Conservation (phyloP, 2,888 invertebrate genomes). For the Aricia artaxerxes region DNA sequence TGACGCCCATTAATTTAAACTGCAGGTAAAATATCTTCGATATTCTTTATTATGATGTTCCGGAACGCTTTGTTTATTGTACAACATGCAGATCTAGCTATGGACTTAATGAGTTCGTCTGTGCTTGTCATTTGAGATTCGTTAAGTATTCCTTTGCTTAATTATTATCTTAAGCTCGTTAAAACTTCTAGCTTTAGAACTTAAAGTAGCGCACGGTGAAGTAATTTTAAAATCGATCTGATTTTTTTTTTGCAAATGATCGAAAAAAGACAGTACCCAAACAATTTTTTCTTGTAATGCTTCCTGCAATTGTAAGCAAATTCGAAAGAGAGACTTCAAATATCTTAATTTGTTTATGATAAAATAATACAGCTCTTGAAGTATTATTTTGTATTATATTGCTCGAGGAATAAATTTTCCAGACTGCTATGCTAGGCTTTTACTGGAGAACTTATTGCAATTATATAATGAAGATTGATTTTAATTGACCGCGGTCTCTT, state of each 20-base stretch:
- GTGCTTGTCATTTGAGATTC: conserved; percentile 41
- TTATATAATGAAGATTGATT: conserved; percentile 31
- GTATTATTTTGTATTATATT: not conserved
- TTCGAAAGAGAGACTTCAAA: not conserved
- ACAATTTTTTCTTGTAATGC: not conserved
- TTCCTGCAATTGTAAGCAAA: not conserved
- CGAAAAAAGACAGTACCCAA: not conserved
- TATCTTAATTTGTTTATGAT: not conserved
- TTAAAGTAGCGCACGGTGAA: not conserved
- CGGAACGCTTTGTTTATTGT: conserved; percentile 35
- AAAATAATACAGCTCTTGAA: not conserved
- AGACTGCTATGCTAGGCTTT: not conserved
- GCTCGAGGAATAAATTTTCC: not conserved
- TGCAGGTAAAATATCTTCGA: conserved; percentile 36
- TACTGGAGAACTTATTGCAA: conserved; percentile 18
- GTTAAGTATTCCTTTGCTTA: conserved; percentile 42
- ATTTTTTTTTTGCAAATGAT: not conserved
- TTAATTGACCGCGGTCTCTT: conserved; percentile 16
- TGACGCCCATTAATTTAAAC: conserved; percentile 34
- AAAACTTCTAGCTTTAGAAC: conserved; percentile 33
- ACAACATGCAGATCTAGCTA: conserved; percentile 32
- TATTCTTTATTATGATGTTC: conserved; percentile 19
- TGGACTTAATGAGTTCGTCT: conserved; percentile 39
- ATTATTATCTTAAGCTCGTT: conserved; percentile 42
- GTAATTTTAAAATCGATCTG: not conserved